Base-by-base conservation (phyloP, 2,888 invertebrate genomes). In the Tachina grossa region DNA sequence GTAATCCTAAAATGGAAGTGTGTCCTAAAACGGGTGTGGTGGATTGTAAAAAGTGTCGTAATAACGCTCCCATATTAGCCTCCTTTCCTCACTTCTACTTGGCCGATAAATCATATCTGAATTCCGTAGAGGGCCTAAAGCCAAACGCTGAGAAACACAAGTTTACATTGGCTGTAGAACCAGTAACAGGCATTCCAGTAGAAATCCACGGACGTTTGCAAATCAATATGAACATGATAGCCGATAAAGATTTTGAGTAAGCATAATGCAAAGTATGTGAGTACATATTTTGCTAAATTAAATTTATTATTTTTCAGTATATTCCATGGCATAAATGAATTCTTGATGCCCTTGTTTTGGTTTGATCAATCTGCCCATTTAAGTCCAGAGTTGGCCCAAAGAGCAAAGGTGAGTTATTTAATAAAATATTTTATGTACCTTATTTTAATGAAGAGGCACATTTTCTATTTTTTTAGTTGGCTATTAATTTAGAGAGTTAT, bases 21-120 rank as follows among this genome's bases (percentile, higher is more conserved):
- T 95, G 95, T 88, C 90, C 94, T 39, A 92, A 92, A 84, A 90
- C 92, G 55, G 97, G 97, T 9, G 94, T 95, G 0, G 93, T 96
- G 10, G 95, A 96, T 90, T 95, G 97, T 88, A 96, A 96, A 0
- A 91, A 92, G 43, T 97, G 97, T 90, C 95, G 96, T 85, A 95
- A 94, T 92, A 96, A 96, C 71, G 96, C 97, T n/a, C 97, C 98
- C 0, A 96, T 96, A 14, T 96, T 96, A 92, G 94, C 97, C 39
- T 96, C 97, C 0, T 95, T 95, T 88, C 97, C 98, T 0, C 97
- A 98, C 91, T 97, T 97, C 93, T 95, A 96, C 88, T 91, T 96
- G 89, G 95, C 96, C 0, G 96, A 97, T 92, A 93, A 94, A 0
- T 93, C 93, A 86, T 97, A 97, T 89, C 90, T 93, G 11, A 89